These are phyloP conservation scores for Perizoma flavofasciatum DNA, from an alignment of 2,888 invertebrate genomes.

Conservation along the genomic window DNA sequence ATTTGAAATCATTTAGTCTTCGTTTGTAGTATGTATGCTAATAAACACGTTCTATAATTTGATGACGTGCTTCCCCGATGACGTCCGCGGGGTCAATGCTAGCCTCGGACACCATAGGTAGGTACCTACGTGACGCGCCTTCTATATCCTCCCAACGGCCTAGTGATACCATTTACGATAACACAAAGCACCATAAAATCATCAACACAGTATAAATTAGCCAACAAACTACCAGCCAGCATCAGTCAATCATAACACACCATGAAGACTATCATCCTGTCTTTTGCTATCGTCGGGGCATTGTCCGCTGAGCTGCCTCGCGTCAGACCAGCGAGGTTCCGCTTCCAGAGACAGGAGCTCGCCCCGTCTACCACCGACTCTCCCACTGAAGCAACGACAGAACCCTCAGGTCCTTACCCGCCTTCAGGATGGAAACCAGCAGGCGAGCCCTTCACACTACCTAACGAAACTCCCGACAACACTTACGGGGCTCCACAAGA, in stretches of 20 bases:
- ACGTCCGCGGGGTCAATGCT: conserved; percentile 65
- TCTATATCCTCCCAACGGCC: conserved; percentile 56
- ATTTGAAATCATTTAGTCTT: too few species aligned
- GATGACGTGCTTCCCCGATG: conserved; percentile 32
- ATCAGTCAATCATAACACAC: conserved; percentile 52
- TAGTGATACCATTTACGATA: conserved; percentile 64
- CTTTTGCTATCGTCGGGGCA: conserved; percentile 55
- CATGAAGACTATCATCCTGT: conserved; percentile 68
- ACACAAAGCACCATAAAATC: conserved; percentile 69
- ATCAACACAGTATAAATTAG: conserved; percentile 59
- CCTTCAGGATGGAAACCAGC: conserved; percentile 73
- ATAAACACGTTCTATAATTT: conserved; percentile 8
- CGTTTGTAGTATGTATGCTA: not conserved
- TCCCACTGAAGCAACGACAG: conserved; percentile 65
- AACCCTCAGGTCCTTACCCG: conserved; percentile 60
- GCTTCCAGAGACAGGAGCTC: conserved; percentile 75
- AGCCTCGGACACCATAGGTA: conserved; percentile 33
- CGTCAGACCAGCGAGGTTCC: conserved; percentile 73
- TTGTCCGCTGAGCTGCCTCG: conserved; percentile 72
- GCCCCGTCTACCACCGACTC: conserved; percentile 74
- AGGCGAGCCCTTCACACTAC: conserved; percentile 63
- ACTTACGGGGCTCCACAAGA: conserved; percentile 54
- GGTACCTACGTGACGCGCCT: conserved; percentile 57
- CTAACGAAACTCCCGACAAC: conserved; percentile 54
- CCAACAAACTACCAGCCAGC: conserved; percentile 38